These are phyloP conservation scores for Procambarus clarkii DNA, from an alignment of 1,140 invertebrate genomes.

Conservation along the genomic window DNA sequence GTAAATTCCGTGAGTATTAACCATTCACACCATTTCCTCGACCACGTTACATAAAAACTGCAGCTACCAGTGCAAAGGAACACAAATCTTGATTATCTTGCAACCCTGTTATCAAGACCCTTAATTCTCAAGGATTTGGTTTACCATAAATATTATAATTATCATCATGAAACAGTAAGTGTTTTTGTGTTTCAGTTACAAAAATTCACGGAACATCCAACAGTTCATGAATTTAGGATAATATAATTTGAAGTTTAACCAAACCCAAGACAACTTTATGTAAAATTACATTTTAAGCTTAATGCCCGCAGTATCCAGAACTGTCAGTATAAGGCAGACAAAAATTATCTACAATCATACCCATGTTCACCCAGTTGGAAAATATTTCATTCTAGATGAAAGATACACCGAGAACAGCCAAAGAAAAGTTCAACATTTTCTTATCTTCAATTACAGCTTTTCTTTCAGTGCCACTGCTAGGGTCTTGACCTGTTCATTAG, in stretches of 20 bases:
- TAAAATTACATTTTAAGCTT: background rate
- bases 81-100: background rate
- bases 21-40: background rate
- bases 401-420: constrained; percentile 1
- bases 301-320: background rate
- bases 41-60: background rate
- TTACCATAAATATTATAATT: background rate
- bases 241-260: background rate
- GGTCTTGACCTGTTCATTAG: constrained; percentile 52
- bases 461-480: constrained; percentile 40
- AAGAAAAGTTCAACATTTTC: background rate
- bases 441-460: constrained; percentile 38
- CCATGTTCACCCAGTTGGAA: background rate
- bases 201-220: background rate
- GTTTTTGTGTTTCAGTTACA: background rate
- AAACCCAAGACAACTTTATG: background rate
- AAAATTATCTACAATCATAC: constrained; percentile 4
- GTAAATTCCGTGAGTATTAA: background rate
- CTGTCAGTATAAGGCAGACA: background rate
- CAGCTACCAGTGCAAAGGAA: background rate
- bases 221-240: background rate
- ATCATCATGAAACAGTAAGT: background rate
- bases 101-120: background rate
- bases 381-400: background rate
- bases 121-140: background rate